Percentiles rank a stretch among this genome's conserved stretches.
Evolutionary conservation across 2,113 vertebrate species (phyloP).

Genomic region (Callorhinus ursinus): DNA sequence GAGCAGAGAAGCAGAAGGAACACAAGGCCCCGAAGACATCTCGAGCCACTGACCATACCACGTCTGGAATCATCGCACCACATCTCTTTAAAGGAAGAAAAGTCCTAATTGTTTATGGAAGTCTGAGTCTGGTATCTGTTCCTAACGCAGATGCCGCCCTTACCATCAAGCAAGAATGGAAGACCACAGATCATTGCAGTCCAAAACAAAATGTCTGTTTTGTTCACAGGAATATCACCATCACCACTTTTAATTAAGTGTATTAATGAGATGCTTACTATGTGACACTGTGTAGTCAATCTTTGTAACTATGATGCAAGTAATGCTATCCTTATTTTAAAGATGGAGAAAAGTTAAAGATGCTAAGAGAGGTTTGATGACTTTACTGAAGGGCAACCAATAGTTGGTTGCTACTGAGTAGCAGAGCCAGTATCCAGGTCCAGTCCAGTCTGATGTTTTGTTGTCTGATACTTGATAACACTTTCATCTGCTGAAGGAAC

Average conservation of each 20-base stretch:
- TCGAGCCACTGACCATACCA: background rate
- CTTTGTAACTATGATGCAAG: background rate
- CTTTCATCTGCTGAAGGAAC: background rate
- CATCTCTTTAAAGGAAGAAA: background rate
- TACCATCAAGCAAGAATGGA: background rate
- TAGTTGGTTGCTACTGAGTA: background rate
- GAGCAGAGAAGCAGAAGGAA: background rate
- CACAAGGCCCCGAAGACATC: background rate
- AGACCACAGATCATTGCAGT: background rate
- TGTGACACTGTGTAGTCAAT: background rate
- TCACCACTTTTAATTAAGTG: background rate
- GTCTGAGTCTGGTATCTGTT: background rate
- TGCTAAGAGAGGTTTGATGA: background rate
- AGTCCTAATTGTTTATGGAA: background rate
- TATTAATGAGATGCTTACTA: background rate
- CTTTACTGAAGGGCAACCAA: background rate
- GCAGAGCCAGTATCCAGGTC: background rate
- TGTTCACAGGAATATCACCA: background rate
- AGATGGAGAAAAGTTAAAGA: background rate
- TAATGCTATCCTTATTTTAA: background rate
- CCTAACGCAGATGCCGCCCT: background rate
- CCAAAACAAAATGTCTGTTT: background rate
- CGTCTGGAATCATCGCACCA: background rate
- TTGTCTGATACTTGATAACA: background rate
- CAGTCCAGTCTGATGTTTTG: background rate